Evolutionary conservation across 2,113 vertebrate species (phyloP).

Genomic region (Ceuthmochares aereus): DNA sequence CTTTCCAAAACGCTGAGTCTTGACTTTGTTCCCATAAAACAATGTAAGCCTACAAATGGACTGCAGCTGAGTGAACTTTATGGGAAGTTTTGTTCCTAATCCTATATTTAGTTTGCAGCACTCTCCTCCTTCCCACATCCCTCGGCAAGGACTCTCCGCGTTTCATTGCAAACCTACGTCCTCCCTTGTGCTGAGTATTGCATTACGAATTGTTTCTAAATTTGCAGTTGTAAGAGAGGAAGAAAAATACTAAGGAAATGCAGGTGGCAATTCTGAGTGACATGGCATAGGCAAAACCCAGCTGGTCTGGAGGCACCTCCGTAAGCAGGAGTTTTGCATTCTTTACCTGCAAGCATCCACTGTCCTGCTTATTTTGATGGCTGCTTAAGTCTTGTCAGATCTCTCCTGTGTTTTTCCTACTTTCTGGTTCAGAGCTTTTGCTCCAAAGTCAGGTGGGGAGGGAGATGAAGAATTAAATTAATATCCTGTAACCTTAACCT

Average conservation of each 20-base stretch:
- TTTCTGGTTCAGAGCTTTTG: not conserved
- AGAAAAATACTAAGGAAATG: not conserved
- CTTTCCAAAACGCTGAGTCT: not conserved
- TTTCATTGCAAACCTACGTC: not conserved
- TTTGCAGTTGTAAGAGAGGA: not conserved
- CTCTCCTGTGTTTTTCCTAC: not conserved
- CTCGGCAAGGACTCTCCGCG: not conserved
- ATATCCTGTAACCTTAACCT: slow-evolving; percentile 63
- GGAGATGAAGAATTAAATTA: not conserved
- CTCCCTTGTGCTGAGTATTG: not conserved
- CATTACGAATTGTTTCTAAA: not conserved
- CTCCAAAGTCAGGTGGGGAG: not conserved
- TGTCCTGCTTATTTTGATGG: not conserved
- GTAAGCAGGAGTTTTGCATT: not conserved
- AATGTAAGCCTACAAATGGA: not conserved
- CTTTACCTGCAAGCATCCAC: not conserved
- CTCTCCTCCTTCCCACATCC: not conserved
- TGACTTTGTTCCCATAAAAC: not conserved
- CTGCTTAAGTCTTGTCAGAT: not conserved
- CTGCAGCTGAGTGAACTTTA: not conserved
- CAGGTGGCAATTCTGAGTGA: not conserved
- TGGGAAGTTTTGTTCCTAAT: not conserved
- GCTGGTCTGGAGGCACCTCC: not conserved
- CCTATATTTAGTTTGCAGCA: not conserved
- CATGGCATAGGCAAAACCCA: not conserved